Percentiles rank a stretch among this genome's conserved stretches.
Conservation (phyloP, 2,888 invertebrate genomes). For the Campoplex nolae region DNA sequence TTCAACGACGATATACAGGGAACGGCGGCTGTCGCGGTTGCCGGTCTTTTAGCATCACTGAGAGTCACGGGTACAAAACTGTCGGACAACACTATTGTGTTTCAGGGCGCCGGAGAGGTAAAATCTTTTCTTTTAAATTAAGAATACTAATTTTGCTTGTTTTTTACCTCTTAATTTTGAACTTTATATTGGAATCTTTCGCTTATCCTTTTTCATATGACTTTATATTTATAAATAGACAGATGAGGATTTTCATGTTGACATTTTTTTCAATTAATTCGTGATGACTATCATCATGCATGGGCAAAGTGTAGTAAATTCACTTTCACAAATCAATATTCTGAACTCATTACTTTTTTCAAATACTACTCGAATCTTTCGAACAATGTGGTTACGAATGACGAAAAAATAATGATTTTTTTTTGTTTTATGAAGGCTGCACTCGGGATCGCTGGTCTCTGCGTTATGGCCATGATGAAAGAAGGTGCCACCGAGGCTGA, state of each 20-base stretch:
- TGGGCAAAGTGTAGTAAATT: no score
- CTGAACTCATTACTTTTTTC: neutral
- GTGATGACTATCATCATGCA: neutral
- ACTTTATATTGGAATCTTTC: no score
- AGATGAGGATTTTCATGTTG: neutral
- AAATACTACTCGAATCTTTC: neutral
- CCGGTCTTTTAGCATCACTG: slow-evolving; percentile 95
- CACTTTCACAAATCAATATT: neutral
- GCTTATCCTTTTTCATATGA: no score
- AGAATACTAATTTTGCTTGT: neutral
- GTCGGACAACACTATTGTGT: slow-evolving; percentile 94
- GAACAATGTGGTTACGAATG: neutral
- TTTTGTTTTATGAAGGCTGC: slow-evolving; percentile 88
- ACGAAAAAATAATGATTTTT: neutral
- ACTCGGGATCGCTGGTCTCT: slow-evolving; percentile 96
- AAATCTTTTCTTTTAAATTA: slow-evolving; percentile 55
- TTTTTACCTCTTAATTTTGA: neutral
- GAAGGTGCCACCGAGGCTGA: slow-evolving; percentile 92
- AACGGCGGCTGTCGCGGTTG: slow-evolving; percentile 98
- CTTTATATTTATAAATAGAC: neutral
- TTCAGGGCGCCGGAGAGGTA: slow-evolving; percentile 99
- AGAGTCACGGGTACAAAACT: slow-evolving; percentile 93
- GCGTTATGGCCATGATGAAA: slow-evolving; percentile 96
- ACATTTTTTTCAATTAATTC: neutral
- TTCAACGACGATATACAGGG: slow-evolving; percentile 99